Evolutionary conservation across 2,888 invertebrate genomes (phyloP).

Genomic region (Elegia similella): DNA sequence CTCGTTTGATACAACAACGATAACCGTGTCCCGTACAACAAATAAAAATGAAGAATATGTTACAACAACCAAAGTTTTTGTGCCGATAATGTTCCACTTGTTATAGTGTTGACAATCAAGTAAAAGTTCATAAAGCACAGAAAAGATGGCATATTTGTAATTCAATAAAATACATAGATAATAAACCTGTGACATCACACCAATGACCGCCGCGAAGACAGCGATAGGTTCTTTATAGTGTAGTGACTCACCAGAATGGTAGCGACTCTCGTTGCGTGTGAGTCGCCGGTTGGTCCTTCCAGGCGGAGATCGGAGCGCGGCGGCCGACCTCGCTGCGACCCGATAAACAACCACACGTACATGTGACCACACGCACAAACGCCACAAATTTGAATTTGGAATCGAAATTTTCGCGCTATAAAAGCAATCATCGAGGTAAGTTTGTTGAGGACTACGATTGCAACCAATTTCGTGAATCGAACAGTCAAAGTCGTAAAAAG

Average conservation of each 20-base stretch:
- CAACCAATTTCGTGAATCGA: too few species aligned
- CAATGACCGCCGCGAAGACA: constrained; percentile 43
- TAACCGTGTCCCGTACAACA: too few species aligned
- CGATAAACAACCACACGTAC: constrained; percentile 77
- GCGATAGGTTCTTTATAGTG: constrained; percentile 43
- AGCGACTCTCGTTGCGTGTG: constrained; percentile 96
- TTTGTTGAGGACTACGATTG: too few species aligned
- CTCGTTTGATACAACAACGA: too few species aligned
- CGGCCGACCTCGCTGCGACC: constrained; percentile 79
- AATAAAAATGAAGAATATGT: too few species aligned
- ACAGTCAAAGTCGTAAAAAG: too few species aligned
- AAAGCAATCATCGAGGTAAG: too few species aligned
- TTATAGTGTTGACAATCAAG: too few species aligned
- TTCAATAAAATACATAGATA: constrained; percentile 40
- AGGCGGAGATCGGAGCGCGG: constrained; percentile 78
- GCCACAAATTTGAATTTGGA: constrained; percentile 35
- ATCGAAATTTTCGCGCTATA: constrained; percentile 23
- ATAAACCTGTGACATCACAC: constrained; percentile 34
- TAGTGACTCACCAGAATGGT: constrained; percentile 94
- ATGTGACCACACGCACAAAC: constrained; percentile 54
- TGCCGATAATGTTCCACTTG: too few species aligned
- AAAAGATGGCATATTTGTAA: too few species aligned
- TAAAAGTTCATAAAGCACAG: too few species aligned
- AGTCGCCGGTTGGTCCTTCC: constrained; percentile 93
- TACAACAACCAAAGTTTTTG: too few species aligned